Evolutionary conservation across 2,888 invertebrate species (phyloP).

Genomic region (Ecdyonurus torrentis): DNA sequence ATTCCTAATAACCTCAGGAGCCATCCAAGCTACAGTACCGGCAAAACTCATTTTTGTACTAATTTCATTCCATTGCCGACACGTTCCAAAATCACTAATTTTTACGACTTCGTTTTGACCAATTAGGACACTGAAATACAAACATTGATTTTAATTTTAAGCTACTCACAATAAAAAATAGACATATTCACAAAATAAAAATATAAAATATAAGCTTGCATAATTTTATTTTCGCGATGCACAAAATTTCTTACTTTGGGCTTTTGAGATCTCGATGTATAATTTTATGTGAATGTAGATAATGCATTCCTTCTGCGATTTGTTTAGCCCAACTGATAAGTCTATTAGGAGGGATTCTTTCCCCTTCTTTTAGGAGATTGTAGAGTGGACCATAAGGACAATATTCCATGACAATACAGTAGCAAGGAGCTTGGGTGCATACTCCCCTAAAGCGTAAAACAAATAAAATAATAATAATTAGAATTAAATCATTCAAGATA

Average conservation of each 20-base stretch:
- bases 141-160: slow-evolving; percentile 3
- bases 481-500: neutral
- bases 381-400: slow-evolving; percentile 92
- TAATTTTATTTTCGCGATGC: too few species aligned
- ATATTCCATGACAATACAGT: slow-evolving; percentile 96
- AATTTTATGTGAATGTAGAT: slow-evolving; percentile 88
- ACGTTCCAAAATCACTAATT: slow-evolving; percentile 96
- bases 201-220: too few species aligned
- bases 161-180: slow-evolving; percentile 1
- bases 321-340: slow-evolving; percentile 88
- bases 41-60: slow-evolving; percentile 96
- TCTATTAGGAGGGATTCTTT: slow-evolving; percentile 67
- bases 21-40: slow-evolving; percentile 99
- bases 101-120: slow-evolving; percentile 68
- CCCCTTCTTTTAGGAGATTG: slow-evolving; percentile 70
- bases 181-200: too few species aligned
- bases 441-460: slow-evolving; percentile 50
- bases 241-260: slow-evolving; percentile 98
- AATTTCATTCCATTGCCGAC: slow-evolving; percentile 85
- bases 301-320: slow-evolving; percentile 92
- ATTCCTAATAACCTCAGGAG: slow-evolving; percentile 93
- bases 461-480: neutral
- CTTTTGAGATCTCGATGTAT: slow-evolving; percentile 98
- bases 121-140: slow-evolving; percentile 60
- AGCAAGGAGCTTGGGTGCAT: slow-evolving; percentile 80